Percentiles rank a stretch among this genome's conserved stretches.
Conservation (phyloP, 2,113 vertebrate species). For the Leiothrix lutea region DNA sequence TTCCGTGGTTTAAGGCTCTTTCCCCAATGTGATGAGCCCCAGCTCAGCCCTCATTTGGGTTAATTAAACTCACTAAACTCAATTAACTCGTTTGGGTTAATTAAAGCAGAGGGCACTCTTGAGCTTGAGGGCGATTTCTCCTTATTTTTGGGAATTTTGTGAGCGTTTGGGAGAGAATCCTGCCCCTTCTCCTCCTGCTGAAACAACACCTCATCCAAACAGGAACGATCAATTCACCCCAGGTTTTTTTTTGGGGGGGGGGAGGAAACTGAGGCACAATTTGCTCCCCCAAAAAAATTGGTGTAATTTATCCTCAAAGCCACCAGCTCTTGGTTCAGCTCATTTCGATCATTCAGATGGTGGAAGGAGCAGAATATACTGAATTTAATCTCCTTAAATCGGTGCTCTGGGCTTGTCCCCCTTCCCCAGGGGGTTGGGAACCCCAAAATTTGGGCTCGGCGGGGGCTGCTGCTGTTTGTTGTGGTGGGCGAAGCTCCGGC, state of each 20-base stretch:
- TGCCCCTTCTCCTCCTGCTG: not conserved
- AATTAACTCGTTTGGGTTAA: too few relatives aligned
- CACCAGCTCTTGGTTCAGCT: not conserved
- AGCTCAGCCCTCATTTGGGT: too few relatives aligned
- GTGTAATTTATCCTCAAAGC: not conserved
- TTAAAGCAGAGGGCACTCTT: too few relatives aligned
- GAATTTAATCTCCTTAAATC: not conserved
- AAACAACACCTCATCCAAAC: not conserved
- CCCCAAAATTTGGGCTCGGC: not conserved
- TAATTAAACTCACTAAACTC: too few relatives aligned
- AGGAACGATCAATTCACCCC: fast-evolving
- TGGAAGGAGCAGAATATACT: not conserved
- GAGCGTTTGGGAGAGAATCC: not conserved
- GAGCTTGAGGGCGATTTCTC: too few relatives aligned
- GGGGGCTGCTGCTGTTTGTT: not conserved
- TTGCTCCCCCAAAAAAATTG: fast-evolving
- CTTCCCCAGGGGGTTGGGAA: not conserved
- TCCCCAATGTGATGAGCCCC: not conserved
- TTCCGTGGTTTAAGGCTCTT: not conserved
- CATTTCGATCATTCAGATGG: not conserved
- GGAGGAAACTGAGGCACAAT: not conserved
- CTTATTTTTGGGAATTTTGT: not conserved
- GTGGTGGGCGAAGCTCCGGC: not conserved
- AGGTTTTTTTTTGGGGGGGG: not conserved
- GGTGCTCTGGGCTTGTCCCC: fast-evolving